Conservation (phyloP, 1,140 invertebrate species). For the Zaprionus ghesquierei region DNA sequence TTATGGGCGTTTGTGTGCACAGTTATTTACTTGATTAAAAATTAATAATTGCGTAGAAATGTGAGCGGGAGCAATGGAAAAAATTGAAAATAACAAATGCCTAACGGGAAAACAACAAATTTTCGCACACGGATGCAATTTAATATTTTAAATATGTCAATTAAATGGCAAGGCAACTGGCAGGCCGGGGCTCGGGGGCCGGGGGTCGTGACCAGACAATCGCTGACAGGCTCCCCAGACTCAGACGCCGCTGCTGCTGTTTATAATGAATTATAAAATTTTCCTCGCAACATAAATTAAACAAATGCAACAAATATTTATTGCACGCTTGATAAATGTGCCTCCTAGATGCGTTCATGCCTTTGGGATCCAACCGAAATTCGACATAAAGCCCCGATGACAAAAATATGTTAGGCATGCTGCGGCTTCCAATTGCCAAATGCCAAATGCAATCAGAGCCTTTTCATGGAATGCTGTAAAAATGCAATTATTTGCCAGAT, state of each 20-base stretch:
- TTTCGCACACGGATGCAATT: slow-evolving; percentile 73
- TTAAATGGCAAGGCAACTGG: slow-evolving; percentile 35
- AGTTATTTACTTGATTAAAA: slow-evolving; percentile 77
- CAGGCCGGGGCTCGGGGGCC: background rate
- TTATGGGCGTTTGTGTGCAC: slow-evolving; percentile 36
- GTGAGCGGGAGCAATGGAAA: slow-evolving; percentile 6
- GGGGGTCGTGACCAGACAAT: slow-evolving; percentile 42
- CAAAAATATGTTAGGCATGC: background rate
- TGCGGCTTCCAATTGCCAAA: background rate
- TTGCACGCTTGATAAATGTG: slow-evolving; percentile 56
- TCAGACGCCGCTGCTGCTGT: slow-evolving; percentile 21
- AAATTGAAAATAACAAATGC: slow-evolving; percentile 27
- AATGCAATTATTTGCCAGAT: slow-evolving; percentile 19
- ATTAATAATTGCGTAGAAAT: slow-evolving; percentile 74
- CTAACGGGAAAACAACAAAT: slow-evolving; percentile 33
- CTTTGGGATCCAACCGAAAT: background rate
- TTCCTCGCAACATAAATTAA: slow-evolving; percentile 51
- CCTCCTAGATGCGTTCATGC: background rate
- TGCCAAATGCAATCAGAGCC: background rate
- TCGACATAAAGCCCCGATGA: background rate
- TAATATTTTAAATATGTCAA: slow-evolving; percentile 82
- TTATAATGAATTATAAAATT: slow-evolving; percentile 71
- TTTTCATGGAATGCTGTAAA: background rate
- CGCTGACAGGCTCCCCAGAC: slow-evolving; percentile 58
- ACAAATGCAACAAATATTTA: slow-evolving; percentile 59